Evolutionary conservation across 2,888 invertebrate genomes (phyloP), one percentile per base, ranked within the genome.

Genomic region (Pseudolycoriella hygida): DNA sequence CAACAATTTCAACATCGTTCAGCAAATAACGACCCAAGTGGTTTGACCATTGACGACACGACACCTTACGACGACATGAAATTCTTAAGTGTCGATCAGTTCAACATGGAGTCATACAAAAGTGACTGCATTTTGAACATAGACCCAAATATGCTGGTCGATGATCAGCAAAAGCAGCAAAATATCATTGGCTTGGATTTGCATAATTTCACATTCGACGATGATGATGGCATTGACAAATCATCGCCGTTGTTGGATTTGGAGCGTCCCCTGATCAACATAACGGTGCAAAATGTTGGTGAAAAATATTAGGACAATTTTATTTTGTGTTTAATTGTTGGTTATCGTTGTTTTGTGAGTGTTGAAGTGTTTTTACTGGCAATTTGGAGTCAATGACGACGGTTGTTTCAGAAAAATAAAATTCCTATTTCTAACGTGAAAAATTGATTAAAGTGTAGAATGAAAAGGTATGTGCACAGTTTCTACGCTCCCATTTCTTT

Each of bases 31-130:
- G 62, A 60, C 40, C 56, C 59, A 43, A 55, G 56, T 20, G 52
- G 50, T 37, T 60, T 64, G 39, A 58, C 61, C 31, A 64, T 64
- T 46, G 65, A 66, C 43, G 66, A 63, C 52, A 52, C 51, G 37
- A 60, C 64, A 38, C 59, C 62, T 32, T 65, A 64, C 46, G 65
- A 66, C 44, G 66, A 63, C 52, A 65, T 65, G 56, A 65, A 66
- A 53, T 66, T 62, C 51, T 56, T 66, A 40, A 63, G 61, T 51
- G 64, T 64, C 44, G 66, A 66, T 53, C 64, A 66, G 50, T 66
- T 64, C 46, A 62, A 63, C 49, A 66, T 66, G 49, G 66, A 66
- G 31, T 62, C 60, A 51, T 62, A 66, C 45, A 65, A 64, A 50
- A 60, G 62, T 39, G 66, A 66, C 48, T 65, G 66, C 49, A 65